Base-by-base conservation (phyloP, 2,797 vertebrate species). In the Mormyrops boulengeri region DNA sequence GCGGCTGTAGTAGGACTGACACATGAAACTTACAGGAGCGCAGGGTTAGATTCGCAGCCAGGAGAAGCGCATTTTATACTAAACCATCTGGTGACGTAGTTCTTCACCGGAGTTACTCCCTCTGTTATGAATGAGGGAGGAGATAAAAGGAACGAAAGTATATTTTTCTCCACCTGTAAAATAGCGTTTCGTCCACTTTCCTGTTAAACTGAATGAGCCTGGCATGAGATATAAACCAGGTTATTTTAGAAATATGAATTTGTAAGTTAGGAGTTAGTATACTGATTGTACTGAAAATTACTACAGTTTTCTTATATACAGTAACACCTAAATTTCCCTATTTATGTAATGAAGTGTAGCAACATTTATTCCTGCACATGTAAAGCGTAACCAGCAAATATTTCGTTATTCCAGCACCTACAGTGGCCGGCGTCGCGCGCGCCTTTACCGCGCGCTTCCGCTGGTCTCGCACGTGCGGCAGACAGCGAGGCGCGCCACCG, bases 101-200 rank as follows among this genome's bases (percentile, higher is more conserved):
- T 60, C 19, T 22, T 60, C 6, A 60, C 53, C 17, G n/a, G 55
- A 60, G 85, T 53, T 34, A 53, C 85, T 87, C 26, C 85, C 84
- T 47, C 82, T 22, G n/a, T 85, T n/a, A 85, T 9, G 44, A 85
- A 85, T 87, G 85, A 55, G 50, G 85, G 85, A 53, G 52, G 50
- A 34, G 85, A 52, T 7, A 22, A 52, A 41, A 50, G 5, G 80
- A 84, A n/a, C 11, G 4, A 22, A 38, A 38, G 34, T 17, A 14
- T 34, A 41, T 6, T 8, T 44, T 44, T 47, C 80, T 49, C 19
- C 38, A 84, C 17, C 44, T 85, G 82, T 85, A 50, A 47, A 50
- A 85, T 14, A 38, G n/a, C 80, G 19, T 47, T 17, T 49, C 41
- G 38, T 49, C 2, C 80, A 11, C 41, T 47, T 17, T 22, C 80